These are phyloP conservation scores for Typhlichthys eigenmanni DNA, from an alignment of 2,797 vertebrate species.

Conservation along the genomic window DNA sequence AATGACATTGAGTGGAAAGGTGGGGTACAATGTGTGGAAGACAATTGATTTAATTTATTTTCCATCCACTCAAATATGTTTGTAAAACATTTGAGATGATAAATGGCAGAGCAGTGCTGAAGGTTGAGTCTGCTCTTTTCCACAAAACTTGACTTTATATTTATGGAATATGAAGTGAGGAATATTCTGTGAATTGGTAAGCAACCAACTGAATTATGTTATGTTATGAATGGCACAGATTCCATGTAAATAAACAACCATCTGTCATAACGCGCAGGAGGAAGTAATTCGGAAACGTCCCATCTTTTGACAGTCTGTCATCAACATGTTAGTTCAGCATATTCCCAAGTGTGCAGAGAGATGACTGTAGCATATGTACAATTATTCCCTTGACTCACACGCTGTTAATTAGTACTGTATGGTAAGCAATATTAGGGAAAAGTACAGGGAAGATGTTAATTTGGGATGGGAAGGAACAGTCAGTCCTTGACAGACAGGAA, in stretches of 20 bases:
- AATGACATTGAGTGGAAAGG: constrained; percentile 14
- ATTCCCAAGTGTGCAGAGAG: neutral
- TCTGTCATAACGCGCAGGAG: neutral
- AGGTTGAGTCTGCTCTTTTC: no score
- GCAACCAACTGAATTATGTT: no score
- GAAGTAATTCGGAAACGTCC: neutral
- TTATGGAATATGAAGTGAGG: no score
- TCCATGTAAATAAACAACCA: no score
- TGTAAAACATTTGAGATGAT: neutral
- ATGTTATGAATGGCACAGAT: no score
- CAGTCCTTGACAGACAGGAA: neutral
- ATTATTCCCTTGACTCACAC: neutral
- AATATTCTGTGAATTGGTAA: no score
- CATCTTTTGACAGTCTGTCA: neutral
- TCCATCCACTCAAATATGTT: neutral
- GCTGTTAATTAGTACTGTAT: constrained; percentile 3
- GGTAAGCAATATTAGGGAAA: neutral
- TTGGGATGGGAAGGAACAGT: neutral
- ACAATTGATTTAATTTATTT: neutral
- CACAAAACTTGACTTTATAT: no score
- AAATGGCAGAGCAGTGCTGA: no score
- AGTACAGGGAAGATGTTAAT: neutral
- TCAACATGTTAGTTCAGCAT: neutral
- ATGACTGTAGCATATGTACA: neutral
- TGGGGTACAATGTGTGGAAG: neutral